Base-by-base conservation (phyloP, 2,888 invertebrate species). In the Augochlorella aurata region DNA sequence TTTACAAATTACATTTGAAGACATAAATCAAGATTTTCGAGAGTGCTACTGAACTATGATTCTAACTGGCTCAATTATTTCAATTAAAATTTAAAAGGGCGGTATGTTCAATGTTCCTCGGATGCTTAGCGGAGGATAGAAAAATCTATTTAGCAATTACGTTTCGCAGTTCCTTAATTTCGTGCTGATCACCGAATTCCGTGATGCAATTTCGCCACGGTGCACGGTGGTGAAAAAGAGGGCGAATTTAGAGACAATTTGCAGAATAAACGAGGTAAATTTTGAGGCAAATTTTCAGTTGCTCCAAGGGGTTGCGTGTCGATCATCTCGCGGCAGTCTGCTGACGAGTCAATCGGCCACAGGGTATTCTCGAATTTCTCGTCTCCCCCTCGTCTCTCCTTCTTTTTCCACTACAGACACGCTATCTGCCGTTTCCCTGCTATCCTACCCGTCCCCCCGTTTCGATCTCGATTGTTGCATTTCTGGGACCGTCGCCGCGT, bases 261-360 rank as follows among this genome's bases (percentile, higher is more conserved):
- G n/a, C 49, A 50, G 75, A 52, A 83, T 83, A 79, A 83, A 76
- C 76, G 80, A 77, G 77, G 77, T 74, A 81, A 89, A 88, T 88
- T 88, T 82, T 77, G 67, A 67, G 68, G 79, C 73, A 77, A 88
- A 86, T 89, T 86, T 82, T 67, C 69, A 74, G 79, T 81, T 77
- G 68, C 66, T 79, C 77, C 10, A 77, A 74, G 82, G 76, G 76
- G 47, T 89, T 79, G 88, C 89, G 89, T 89, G 88, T 67, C 79
- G 66, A 73, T 63, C 49, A 21, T 65, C 67, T 52, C 50, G 70
- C 75, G 73, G 79, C 82, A 82, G 83, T 76, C 63, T 58, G 82
- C 84, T 90, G 90, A 90, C 90, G 91, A 89, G 90, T 90, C 90
- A 90, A 90, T 91, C 78, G 81, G 81, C 81, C 84, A 85, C 78